Percentiles rank a stretch among this genome's conserved stretches.
phyloP scores from a whole-genome alignment of 2,113 vertebrate genomes.

The Nesogale talazaci region DNA sequence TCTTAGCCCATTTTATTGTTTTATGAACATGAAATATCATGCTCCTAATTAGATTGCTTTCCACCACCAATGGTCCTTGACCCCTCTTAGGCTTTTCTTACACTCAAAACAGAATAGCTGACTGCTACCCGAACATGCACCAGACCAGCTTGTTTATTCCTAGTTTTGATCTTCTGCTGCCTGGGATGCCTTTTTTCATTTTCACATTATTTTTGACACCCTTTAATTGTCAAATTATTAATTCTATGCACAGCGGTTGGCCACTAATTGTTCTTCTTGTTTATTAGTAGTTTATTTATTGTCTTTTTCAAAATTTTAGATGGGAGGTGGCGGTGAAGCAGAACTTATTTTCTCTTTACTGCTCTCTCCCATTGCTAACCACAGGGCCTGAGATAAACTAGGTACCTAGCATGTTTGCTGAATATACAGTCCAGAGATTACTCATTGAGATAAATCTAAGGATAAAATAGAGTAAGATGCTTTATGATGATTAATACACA shows the following conservation, averaged over 20 bases:
- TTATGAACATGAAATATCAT: slow-evolving; percentile 24
- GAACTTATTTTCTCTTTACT: not conserved
- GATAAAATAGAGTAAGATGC: not conserved
- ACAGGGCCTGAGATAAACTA: not conserved
- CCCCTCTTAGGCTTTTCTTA: not conserved
- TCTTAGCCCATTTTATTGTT: not conserved
- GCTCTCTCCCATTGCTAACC: not conserved
- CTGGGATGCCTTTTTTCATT: not conserved
- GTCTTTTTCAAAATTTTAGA: not conserved
- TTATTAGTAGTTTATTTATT: not conserved
- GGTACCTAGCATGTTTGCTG: not conserved
- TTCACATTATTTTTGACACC: not conserved
- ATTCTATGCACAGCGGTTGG: not conserved
- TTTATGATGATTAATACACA: not conserved
- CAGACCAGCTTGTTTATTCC: not conserved
- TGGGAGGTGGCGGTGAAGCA: not conserved
- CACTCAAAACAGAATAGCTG: not conserved
- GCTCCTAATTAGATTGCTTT: slow-evolving; percentile 47
- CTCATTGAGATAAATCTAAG: slow-evolving; percentile 10
- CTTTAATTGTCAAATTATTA: not conserved
- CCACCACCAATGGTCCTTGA: not conserved
- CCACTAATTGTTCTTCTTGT: not conserved
- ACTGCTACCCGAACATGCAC: not conserved
- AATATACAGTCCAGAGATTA: not conserved
- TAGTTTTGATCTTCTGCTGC: not conserved